Conservation (phyloP, 2,113 vertebrate species). For the Syrmaticus mikado region DNA sequence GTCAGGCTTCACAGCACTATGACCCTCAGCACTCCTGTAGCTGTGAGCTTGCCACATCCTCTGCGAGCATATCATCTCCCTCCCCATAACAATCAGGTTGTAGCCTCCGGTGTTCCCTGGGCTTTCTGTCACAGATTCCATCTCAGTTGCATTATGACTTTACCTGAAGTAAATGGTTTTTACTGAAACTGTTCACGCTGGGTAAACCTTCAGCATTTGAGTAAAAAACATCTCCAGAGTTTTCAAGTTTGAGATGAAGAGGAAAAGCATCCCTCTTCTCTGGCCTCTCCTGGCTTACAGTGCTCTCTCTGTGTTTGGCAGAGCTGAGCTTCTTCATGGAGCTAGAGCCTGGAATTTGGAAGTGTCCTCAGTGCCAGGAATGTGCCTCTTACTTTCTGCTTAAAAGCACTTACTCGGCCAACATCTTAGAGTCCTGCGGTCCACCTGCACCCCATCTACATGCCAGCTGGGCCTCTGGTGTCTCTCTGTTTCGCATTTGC, state of each 20-base stretch:
- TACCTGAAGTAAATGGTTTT: background rate
- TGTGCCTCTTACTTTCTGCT: background rate
- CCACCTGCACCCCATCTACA: background rate
- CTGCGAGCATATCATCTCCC: background rate
- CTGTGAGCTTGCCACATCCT: background rate
- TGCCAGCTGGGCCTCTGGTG: background rate
- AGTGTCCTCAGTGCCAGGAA: background rate
- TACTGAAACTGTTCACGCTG: background rate
- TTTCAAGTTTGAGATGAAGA: background rate
- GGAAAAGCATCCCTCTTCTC: background rate
- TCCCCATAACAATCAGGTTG: background rate
- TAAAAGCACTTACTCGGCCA: background rate
- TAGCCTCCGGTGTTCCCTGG: background rate
- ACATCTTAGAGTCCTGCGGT: background rate
- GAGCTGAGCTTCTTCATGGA: background rate
- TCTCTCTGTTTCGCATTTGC: background rate
- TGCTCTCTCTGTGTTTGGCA: background rate
- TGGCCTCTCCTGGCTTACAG: background rate
- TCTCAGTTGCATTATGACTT: background rate
- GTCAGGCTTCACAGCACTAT: background rate
- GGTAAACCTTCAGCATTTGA: background rate
- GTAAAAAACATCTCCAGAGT: background rate
- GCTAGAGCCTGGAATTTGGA: background rate
- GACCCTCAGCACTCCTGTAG: accelerated
- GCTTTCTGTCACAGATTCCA: background rate